phyloP scores from a whole-genome alignment of 2,113 vertebrate species.

The Paratilapia polleni region DNA sequence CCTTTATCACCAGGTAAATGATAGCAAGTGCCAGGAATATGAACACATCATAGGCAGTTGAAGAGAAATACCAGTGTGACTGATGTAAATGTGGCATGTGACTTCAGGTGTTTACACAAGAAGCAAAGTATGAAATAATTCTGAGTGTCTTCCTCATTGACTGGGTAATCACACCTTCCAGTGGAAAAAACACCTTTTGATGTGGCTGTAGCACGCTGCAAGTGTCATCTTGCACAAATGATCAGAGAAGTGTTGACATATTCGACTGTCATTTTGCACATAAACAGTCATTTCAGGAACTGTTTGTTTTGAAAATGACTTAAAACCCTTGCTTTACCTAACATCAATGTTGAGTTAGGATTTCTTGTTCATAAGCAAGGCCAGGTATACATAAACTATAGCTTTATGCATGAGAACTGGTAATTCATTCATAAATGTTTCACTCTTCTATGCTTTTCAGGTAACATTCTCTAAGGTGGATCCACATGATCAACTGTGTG shows the following conservation, averaged over 20 bases:
- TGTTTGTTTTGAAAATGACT: background rate
- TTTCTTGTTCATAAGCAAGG: background rate
- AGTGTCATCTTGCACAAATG: background rate
- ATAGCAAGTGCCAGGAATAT: accelerated
- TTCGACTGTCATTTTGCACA: background rate
- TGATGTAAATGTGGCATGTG: background rate
- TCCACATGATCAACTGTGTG: constrained; percentile 85
- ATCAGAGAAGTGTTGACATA: background rate
- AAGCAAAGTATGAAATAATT: too few relatives aligned
- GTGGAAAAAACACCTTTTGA: too few relatives aligned
- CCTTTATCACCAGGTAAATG: background rate
- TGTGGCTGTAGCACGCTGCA: too few relatives aligned
- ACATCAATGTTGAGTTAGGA: background rate
- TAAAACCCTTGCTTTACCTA: background rate
- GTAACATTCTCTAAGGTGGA: constrained; percentile 84
- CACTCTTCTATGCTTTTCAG: constrained; percentile 67
- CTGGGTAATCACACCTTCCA: background rate
- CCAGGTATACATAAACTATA: background rate
- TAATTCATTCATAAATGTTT: background rate
- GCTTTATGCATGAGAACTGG: background rate
- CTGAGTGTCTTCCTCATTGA: background rate
- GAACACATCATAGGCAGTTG: accelerated
- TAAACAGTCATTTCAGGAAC: too few relatives aligned
- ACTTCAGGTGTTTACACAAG: background rate
- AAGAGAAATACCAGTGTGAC: background rate